Evolutionary conservation across 2,888 invertebrate genomes (phyloP).

Genomic region (Phania funesta): DNA sequence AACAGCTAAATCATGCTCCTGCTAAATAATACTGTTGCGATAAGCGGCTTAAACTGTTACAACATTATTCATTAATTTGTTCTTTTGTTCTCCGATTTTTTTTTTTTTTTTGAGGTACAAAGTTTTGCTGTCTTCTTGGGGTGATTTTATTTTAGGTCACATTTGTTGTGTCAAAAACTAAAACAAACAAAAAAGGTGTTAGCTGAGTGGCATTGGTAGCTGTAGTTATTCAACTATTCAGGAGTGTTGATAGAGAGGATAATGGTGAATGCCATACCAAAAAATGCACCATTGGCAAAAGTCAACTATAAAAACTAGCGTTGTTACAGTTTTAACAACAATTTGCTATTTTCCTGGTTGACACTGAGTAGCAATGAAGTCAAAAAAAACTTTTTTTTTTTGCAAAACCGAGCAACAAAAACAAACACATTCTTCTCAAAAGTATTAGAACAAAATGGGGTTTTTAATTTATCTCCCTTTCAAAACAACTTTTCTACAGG

Average conservation of each 20-base stretch:
- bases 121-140: not conserved
- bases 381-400: too few relatives aligned
- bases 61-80: constrained; percentile 37
- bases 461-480: too few relatives aligned
- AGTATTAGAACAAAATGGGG: too few relatives aligned
- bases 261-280: not conserved
- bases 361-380: too few relatives aligned
- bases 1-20: constrained; percentile 49
- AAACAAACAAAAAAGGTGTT: too few relatives aligned
- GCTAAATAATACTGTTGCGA: too few relatives aligned
- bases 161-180: constrained; percentile 12
- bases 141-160: constrained; percentile 12
- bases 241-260: not conserved
- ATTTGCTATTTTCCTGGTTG: not conserved
- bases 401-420: too few relatives aligned
- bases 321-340: not conserved
- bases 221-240: too few relatives aligned
- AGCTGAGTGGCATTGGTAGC: too few relatives aligned
- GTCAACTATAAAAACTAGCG: constrained; percentile 14
- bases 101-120: not conserved
- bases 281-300: not conserved
- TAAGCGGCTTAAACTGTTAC: constrained; percentile 59
- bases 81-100: too few relatives aligned
- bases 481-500: too few relatives aligned
- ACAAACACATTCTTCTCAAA: too few relatives aligned